A percentile compares a stretch with the other conserved stretches of the same genome.
Evolutionary conservation across 2,888 invertebrate species (phyloP).

Genomic region (Torymus tubicola): DNA sequence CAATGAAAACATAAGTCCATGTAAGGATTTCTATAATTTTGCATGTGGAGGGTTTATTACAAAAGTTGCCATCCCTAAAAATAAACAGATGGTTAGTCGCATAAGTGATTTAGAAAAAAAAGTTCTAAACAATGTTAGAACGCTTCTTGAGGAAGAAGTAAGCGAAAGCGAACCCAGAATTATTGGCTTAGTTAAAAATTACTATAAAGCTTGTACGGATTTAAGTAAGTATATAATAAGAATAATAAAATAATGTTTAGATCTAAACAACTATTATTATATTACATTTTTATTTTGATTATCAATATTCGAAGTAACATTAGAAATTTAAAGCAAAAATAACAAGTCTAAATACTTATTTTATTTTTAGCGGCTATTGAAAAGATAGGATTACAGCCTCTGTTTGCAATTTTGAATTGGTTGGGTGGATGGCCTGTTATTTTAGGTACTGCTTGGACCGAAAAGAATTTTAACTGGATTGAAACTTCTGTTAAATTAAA

Average conservation of each 20-base stretch:
- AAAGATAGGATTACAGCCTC: no score
- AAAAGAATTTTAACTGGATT: background rate
- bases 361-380: no score
- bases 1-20: conserved; percentile 43
- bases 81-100: conserved; percentile 48
- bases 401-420: no score
- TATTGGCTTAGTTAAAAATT: conserved; percentile 53
- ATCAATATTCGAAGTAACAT: no score
- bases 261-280: no score
- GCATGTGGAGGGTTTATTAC: conserved; percentile 58
- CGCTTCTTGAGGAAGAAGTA: conserved; percentile 42
- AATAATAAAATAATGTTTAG: background rate
- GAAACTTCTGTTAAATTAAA: background rate
- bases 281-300: conserved; percentile 8
- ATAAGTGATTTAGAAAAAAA: conserved; percentile 44
- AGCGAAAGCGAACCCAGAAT: conserved; percentile 49
- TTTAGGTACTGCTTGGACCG: no score
- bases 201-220: conserved; percentile 60
- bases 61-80: conserved; percentile 51
- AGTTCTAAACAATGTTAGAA: conserved; percentile 52
- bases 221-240: conserved; percentile 58
- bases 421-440: no score
- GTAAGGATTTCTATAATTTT: conserved; percentile 61
- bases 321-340: no score
- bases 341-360: no score